Conservation (phyloP, 2,888 invertebrate genomes). For the Agrotis ipsilon region DNA sequence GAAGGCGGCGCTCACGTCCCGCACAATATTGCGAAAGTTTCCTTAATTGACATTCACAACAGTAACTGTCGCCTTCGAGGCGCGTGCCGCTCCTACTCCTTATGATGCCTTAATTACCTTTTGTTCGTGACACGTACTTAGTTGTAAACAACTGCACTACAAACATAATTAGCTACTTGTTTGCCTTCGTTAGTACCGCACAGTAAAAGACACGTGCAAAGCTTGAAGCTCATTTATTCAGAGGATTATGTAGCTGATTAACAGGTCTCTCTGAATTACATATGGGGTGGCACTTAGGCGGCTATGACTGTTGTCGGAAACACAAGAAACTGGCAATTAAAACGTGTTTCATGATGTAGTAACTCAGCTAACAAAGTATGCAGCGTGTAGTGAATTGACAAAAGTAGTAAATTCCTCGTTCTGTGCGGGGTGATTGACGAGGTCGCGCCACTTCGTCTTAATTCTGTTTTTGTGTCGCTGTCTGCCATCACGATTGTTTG, state of each 20-base stretch:
- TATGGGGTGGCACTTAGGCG: conserved; percentile 1
- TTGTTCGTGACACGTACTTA: conserved; percentile 66
- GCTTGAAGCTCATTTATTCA: conserved; percentile 3
- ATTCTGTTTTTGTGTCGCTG: conserved; percentile 68
- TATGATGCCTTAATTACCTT: conserved; percentile 74
- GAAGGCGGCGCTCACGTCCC: conserved; percentile 63
- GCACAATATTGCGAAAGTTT: conserved; percentile 78
- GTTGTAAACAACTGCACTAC: conserved; percentile 61
- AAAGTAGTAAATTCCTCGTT: conserved; percentile 63
- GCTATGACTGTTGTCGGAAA: background rate
- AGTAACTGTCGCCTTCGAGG: conserved; percentile 65
- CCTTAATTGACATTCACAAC: conserved; percentile 80
- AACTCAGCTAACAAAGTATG: conserved; percentile 22
- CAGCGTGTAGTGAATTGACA: conserved; percentile 29
- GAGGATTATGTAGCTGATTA: background rate
- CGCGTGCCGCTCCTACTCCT: conserved; percentile 63
- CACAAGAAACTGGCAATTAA: conserved; percentile 8
- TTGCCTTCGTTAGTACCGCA: conserved; percentile 52
- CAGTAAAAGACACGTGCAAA: conserved; percentile 31
- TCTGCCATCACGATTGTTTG: conserved; percentile 55
- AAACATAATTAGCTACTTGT: conserved; percentile 61
- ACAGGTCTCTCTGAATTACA: background rate
- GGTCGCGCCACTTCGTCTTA: conserved; percentile 69
- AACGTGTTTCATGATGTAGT: conserved; percentile 11
- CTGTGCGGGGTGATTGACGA: conserved; percentile 70